A percentile compares a stretch with the other conserved stretches of the same genome.
phyloP scores from a whole-genome alignment of 2,888 invertebrate species.

The Acleris sparsana region DNA sequence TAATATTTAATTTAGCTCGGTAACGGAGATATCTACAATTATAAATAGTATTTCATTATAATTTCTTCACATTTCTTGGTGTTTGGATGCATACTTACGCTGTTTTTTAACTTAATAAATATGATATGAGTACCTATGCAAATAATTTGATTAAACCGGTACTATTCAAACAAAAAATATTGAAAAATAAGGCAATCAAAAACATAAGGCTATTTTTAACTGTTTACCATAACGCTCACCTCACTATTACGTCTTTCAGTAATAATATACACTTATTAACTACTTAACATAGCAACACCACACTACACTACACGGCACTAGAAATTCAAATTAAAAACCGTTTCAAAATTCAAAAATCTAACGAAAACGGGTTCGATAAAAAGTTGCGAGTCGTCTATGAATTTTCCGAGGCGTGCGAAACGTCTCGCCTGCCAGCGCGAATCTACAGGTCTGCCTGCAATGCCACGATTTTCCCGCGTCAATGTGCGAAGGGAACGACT shows the following conservation, averaged over 20 bases:
- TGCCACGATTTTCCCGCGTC: conserved; percentile 70
- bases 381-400: conserved; percentile 21
- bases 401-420: conserved; percentile 50
- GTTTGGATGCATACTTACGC: no score
- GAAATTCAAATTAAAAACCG: conserved; percentile 16
- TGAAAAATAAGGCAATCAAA: neutral
- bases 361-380: conserved; percentile 24
- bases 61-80: no score
- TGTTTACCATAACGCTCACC: conserved; percentile 50
- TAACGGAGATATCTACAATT: no score
- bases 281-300: conserved; percentile 41
- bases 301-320: conserved; percentile 44
- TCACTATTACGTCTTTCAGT: conserved; percentile 73
- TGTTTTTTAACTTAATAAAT: no score
- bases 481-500: conserved; percentile 48
- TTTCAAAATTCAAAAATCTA: conserved; percentile 9
- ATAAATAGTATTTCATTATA: no score
- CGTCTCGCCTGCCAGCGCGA: conserved; percentile 65
- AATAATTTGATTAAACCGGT: conserved; percentile 2
- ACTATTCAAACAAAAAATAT: neutral
- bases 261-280: conserved; percentile 47
- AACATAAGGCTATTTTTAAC: conserved; percentile 22
- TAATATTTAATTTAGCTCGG: no score
- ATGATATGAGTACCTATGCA: no score
- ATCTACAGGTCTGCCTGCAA: conserved; percentile 76